These are phyloP conservation scores for Carposina sasakii DNA, from an alignment of 1,140 invertebrate genomes.

Conservation along the genomic window DNA sequence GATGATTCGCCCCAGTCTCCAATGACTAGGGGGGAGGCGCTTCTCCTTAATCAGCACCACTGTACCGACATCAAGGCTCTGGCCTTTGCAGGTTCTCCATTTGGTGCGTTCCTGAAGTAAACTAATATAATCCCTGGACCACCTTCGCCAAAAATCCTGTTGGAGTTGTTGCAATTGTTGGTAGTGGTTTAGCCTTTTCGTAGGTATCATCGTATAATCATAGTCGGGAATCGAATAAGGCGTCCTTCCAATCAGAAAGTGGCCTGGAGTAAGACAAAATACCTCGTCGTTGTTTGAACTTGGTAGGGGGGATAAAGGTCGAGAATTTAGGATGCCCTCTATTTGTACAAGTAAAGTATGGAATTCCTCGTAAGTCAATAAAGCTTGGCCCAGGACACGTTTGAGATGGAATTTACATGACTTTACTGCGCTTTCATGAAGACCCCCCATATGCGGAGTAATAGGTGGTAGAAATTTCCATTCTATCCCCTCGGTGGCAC, in stretches of 20 bases:
- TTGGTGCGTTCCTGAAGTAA: neutral
- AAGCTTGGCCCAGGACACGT: neutral
- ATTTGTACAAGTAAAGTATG: neutral
- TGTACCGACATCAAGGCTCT: neutral
- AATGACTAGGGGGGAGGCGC: neutral
- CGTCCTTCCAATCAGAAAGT: neutral
- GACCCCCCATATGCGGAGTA: neutral
- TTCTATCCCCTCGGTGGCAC: neutral
- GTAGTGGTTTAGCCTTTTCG: neutral
- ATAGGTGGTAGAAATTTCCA: slow-evolving; percentile 1
- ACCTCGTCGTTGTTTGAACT: neutral
- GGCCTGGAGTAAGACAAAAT: neutral
- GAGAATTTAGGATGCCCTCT: neutral
- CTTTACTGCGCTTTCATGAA: slow-evolving; percentile 4
- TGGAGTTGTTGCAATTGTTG: neutral
- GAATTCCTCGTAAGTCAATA: neutral
- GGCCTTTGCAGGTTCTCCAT: neutral
- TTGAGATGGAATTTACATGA: slow-evolving; percentile 5
- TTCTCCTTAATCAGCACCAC: neutral
- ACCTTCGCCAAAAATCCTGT: neutral
- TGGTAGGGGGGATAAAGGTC: neutral
- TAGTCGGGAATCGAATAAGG: neutral
- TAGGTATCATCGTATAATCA: neutral
- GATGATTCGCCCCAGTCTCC: neutral
- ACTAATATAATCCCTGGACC: neutral